Percentiles rank a stretch among this genome's conserved stretches.
phyloP scores from a whole-genome alignment of 2,888 invertebrate genomes.

The Drosophila parthenogenetica region DNA sequence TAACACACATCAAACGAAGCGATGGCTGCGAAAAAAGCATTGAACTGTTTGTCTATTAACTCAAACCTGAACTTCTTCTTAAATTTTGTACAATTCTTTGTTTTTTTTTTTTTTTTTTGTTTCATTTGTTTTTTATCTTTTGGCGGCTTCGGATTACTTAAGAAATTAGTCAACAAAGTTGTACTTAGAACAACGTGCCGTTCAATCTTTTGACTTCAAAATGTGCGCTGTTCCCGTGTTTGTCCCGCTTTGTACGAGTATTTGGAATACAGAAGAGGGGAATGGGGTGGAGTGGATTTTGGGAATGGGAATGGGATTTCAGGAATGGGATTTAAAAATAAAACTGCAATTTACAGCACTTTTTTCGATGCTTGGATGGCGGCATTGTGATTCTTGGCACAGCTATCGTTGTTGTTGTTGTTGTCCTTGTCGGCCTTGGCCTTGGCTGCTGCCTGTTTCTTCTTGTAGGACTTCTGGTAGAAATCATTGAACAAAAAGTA shows the following conservation, averaged over 20 bases:
- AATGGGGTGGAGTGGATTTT: neutral
- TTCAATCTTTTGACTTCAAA: slow-evolving; percentile 14
- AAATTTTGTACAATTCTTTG: slow-evolving; percentile 4
- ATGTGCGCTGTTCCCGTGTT: slow-evolving; percentile 25
- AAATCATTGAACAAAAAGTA: slow-evolving; percentile 96
- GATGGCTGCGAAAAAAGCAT: slow-evolving; percentile 76
- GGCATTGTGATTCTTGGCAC: slow-evolving; percentile 74
- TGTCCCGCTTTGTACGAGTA: slow-evolving; percentile 62
- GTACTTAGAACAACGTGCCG: slow-evolving; percentile 65
- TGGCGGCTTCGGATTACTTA: slow-evolving; percentile 70
- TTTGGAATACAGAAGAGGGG: slow-evolving; percentile 30
- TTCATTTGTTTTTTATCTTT: slow-evolving; percentile 44
- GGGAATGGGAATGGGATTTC: neutral
- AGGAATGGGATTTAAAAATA: neutral
- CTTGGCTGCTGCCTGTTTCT: slow-evolving; percentile 79
- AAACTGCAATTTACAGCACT: slow-evolving; percentile 56
- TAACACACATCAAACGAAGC: slow-evolving; percentile 68
- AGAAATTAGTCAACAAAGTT: slow-evolving; percentile 81
- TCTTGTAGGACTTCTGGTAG: slow-evolving; percentile 91
- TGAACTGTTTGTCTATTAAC: slow-evolving; percentile 65
- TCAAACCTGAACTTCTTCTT: slow-evolving; percentile 37
- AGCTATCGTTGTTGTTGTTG: slow-evolving; percentile 77
- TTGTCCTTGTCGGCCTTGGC: slow-evolving; percentile 58
- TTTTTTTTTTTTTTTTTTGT: slow-evolving; percentile 11
- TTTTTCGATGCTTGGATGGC: slow-evolving; percentile 53